These are phyloP conservation scores for Zapus hudsonius DNA, from an alignment of 2,113 vertebrate genomes.

Conservation along the genomic window DNA sequence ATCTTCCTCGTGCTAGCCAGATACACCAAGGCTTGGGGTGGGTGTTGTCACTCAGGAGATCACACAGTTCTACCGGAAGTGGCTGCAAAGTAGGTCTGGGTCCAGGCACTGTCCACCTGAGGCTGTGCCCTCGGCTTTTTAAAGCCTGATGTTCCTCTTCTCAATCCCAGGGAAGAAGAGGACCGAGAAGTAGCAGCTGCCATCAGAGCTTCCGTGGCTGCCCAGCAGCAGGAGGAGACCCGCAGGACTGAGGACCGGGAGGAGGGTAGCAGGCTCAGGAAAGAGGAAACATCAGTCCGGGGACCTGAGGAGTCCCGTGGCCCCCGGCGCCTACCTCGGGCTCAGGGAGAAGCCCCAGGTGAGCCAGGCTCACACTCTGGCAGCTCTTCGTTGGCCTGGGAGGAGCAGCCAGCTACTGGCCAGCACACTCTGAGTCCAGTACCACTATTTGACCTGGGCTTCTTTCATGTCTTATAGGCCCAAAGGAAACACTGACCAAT, in stretches of 20 bases:
- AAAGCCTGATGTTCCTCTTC: constrained; percentile 14
- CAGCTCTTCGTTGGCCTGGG: not conserved
- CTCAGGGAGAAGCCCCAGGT: constrained; percentile 87
- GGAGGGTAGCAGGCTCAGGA: constrained; percentile 81
- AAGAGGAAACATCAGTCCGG: constrained; percentile 85
- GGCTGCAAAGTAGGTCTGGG: fast-evolving
- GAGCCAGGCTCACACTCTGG: not conserved
- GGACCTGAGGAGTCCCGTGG: constrained; percentile 80
- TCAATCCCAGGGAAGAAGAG: constrained; percentile 92
- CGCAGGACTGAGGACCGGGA: constrained; percentile 87
- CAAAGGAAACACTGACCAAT: constrained; percentile 85
- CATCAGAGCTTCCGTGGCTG: constrained; percentile 90
- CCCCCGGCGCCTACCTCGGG: constrained; percentile 81
- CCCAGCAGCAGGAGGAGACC: constrained; percentile 89
- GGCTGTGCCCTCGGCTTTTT: not conserved
- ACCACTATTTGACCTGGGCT: not conserved
- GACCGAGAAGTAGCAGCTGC: constrained; percentile 94
- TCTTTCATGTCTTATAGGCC: constrained; percentile 59
- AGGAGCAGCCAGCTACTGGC: not conserved
- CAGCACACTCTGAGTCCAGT: not conserved
- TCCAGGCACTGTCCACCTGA: not conserved
- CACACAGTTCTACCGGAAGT: not conserved
- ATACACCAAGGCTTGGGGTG: not conserved
- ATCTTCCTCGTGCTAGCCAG: not conserved
- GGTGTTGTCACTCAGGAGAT: not conserved